These are phyloP conservation scores for Cossypha polioptera DNA, from an alignment of 2,797 vertebrate genomes.

Conservation along the genomic window DNA sequence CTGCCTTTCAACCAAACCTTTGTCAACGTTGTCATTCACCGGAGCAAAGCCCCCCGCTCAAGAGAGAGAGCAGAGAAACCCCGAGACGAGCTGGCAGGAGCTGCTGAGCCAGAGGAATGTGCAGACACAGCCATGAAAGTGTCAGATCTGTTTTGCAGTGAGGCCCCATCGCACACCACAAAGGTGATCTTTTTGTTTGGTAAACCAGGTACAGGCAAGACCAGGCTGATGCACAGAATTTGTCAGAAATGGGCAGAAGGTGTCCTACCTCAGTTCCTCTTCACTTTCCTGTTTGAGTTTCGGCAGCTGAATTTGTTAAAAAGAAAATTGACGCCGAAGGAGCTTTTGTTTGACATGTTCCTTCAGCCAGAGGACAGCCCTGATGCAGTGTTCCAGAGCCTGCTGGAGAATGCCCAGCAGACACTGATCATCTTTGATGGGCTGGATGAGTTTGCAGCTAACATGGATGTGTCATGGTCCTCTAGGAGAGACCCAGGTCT, in stretches of 20 bases:
- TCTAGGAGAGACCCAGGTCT: background rate
- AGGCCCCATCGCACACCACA: background rate
- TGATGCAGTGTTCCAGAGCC: slow-evolving; percentile 77
- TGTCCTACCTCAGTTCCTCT: slow-evolving; percentile 75
- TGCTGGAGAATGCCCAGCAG: slow-evolving; percentile 77
- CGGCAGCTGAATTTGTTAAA: slow-evolving; percentile 84
- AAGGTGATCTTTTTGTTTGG: slow-evolving; percentile 81
- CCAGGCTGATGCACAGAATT: slow-evolving; percentile 80
- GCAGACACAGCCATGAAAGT: slow-evolving; percentile 69
- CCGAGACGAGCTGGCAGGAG: slow-evolving; percentile 8
- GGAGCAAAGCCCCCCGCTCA: slow-evolving; percentile 36
- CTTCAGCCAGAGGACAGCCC: slow-evolving; percentile 69
- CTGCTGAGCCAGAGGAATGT: slow-evolving; percentile 60
- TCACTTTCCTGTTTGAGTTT: slow-evolving; percentile 89
- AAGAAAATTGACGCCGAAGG: slow-evolving; percentile 75
- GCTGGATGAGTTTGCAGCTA: slow-evolving; percentile 83
- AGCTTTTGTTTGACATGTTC: slow-evolving; percentile 85
- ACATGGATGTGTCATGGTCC: background rate
- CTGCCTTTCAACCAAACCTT: slow-evolving; percentile 74
- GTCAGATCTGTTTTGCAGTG: slow-evolving; percentile 76
- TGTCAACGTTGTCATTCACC: slow-evolving; percentile 74
- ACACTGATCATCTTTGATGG: slow-evolving; percentile 90
- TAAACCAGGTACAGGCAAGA: slow-evolving; percentile 88
- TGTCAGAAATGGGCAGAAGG: slow-evolving; percentile 83
- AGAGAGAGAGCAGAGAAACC: slow-evolving; percentile 35